Base-by-base conservation (phyloP, 2,113 vertebrate species). In the Echinops telfairi region DNA sequence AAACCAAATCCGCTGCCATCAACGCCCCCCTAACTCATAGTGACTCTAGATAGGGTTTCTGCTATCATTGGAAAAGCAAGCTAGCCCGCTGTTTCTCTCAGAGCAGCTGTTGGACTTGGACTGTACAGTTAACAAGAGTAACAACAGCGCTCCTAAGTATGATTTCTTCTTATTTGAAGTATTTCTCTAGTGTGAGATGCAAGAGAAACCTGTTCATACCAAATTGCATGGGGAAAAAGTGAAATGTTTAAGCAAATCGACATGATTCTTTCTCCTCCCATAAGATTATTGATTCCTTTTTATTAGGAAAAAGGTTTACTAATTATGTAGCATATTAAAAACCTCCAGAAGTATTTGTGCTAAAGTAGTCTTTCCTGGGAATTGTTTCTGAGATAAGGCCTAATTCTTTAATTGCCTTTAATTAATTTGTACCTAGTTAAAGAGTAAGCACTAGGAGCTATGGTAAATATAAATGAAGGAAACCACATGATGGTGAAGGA, bases 341-440 rank as follows among this genome's bases (percentile, higher is more conserved):
- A 78, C 40, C 40, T 53, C 76, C 40, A 14, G 22, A 89, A 94
- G 6, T 3, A 3, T 83, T 73, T 83, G 27, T 91, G 7, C 17
- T 91, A 89, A 91, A 14, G 14, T 88, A 75, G 38, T 88, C n/a
- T 91, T 95, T 93, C 75, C 43, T 90, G 27, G 31, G 22, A 84
- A 75, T 8, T 19, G 66, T 93, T 86, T 76, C 47, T 83, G 43
- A 91, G 86, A 93, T 92, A 93, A 95, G 66, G 8, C 22, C 70
- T 53, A 94, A 88, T 92, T 89, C 78, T 92, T 96, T 94, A 93
- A 93, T 90, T 85, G 62, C 38, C 29, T 53, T 53, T 53, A 53
- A 66, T 92, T 84, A 89, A 93, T 94, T 89, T 95, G 68, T 88
- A 85, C 33, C n/a, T 53, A 88, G 66, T 89, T 88, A 95, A 87